These are phyloP conservation scores for Phallusia fumigata DNA, from an alignment of 23 tunicate genomes.

Conservation along the genomic window DNA sequence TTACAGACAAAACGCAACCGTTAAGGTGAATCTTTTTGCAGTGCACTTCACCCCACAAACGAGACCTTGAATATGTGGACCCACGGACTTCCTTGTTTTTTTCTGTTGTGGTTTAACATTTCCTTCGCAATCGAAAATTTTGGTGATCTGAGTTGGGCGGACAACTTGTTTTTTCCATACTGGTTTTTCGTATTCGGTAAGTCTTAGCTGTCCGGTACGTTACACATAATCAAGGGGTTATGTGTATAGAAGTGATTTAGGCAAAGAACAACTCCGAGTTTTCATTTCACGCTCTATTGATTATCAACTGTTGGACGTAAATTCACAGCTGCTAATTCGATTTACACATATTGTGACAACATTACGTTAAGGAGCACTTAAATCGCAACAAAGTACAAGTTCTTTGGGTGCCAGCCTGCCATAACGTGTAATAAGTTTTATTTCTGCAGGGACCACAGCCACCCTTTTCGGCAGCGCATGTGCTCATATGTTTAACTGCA, in stretches of 20 bases:
- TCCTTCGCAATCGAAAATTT: constrained; percentile 23
- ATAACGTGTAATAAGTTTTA: neutral
- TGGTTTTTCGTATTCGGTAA: constrained; percentile 59
- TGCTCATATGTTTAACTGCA: constrained; percentile 89
- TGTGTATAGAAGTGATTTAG: no score
- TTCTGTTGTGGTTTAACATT: constrained; percentile 22
- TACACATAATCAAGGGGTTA: no score
- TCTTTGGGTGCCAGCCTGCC: no score
- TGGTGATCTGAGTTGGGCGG: constrained; percentile 11
- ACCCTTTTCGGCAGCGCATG: constrained; percentile 52
- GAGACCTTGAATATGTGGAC: constrained; percentile 86
- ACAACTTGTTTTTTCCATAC: constrained; percentile 34
- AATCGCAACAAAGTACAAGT: no score
- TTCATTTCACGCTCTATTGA: neutral
- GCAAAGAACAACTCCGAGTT: no score
- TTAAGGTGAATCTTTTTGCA: no score
- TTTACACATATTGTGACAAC: no score
- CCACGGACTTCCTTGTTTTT: constrained; percentile 48
- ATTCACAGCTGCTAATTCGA: neutral
- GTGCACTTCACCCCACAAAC: constrained; percentile 64
- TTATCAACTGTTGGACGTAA: neutral
- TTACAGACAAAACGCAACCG: no score
- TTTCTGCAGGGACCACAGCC: constrained; percentile 38
- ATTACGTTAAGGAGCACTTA: no score
- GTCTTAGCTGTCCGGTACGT: no score